Evolutionary conservation across 2,113 vertebrate genomes (phyloP).

Genomic region (Acinonyx jubatus): DNA sequence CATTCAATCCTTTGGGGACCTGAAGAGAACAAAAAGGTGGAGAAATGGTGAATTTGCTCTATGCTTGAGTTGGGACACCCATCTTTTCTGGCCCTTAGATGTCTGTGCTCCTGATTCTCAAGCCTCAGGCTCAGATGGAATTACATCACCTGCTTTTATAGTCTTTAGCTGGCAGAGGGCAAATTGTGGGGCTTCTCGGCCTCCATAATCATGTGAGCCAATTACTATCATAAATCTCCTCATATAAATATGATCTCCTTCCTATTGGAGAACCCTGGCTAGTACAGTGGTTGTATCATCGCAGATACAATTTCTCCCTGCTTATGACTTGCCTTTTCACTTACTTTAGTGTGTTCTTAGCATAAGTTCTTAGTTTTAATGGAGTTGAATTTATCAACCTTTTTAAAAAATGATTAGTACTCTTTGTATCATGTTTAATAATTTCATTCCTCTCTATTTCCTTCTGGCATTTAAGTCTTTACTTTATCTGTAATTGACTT

Average conservation of each 20-base stretch:
- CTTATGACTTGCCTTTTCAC: background rate
- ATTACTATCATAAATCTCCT: background rate
- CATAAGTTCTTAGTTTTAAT: background rate
- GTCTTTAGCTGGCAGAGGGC: background rate
- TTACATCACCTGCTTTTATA: background rate
- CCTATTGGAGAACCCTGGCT: background rate
- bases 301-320: background rate
- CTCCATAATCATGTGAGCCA: background rate
- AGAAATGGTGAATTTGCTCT: background rate
- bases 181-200: background rate
- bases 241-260: background rate
- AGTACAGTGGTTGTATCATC: background rate
- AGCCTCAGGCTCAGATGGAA: background rate
- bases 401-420: background rate
- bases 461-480: background rate
- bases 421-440: background rate
- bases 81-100: background rate
- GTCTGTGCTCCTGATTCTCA: background rate
- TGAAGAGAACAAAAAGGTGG: background rate
- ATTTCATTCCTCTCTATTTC: background rate
- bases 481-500: conserved; percentile 12
- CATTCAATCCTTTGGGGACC: background rate
- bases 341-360: background rate
- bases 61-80: background rate
- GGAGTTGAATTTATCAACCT: background rate